Evolutionary conservation across 1,140 invertebrate species (phyloP).

Genomic region (Bombyx mandarina): DNA sequence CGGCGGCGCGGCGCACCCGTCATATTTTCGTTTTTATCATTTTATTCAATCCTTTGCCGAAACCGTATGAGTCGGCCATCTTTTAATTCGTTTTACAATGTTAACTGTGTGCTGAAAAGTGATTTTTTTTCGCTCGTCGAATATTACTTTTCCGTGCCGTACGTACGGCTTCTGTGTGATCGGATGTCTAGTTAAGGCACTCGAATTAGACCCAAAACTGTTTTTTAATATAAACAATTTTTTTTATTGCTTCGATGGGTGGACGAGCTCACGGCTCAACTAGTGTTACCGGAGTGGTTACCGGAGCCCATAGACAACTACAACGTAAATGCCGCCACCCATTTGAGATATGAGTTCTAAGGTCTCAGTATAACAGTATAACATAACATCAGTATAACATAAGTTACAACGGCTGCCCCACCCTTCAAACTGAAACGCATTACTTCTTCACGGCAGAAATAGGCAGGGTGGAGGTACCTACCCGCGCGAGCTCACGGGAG

Average conservation of each 20-base stretch:
- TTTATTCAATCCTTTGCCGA: conserved; percentile 61
- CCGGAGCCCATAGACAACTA: too few relatives aligned
- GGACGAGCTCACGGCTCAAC: too few relatives aligned
- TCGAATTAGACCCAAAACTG: conserved; percentile 10
- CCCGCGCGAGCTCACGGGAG: too few relatives aligned
- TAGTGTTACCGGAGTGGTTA: too few relatives aligned
- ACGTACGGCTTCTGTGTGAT: conserved; percentile 35
- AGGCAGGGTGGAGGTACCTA: too few relatives aligned
- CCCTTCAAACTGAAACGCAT: too few relatives aligned
- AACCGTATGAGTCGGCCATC: conserved; percentile 44
- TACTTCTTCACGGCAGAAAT: too few relatives aligned
- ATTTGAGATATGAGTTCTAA: too few relatives aligned
- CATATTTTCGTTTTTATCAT: conserved; percentile 20
- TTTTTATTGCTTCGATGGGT: neutral
- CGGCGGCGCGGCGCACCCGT: conserved; percentile 14
- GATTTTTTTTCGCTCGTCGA: conserved; percentile 44
- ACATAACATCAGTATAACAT: too few relatives aligned
- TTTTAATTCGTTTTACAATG: conserved; percentile 62
- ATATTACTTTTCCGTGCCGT: conserved; percentile 48
- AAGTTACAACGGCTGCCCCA: too few relatives aligned
- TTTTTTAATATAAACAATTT: conserved; percentile 1
- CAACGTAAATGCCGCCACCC: too few relatives aligned
- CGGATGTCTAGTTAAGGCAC: conserved; percentile 9
- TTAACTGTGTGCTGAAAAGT: conserved; percentile 26
- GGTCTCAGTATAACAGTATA: too few relatives aligned